Evolutionary conservation across 2,888 invertebrate species (phyloP).

Genomic region (Onthophagus sagittarius): DNA sequence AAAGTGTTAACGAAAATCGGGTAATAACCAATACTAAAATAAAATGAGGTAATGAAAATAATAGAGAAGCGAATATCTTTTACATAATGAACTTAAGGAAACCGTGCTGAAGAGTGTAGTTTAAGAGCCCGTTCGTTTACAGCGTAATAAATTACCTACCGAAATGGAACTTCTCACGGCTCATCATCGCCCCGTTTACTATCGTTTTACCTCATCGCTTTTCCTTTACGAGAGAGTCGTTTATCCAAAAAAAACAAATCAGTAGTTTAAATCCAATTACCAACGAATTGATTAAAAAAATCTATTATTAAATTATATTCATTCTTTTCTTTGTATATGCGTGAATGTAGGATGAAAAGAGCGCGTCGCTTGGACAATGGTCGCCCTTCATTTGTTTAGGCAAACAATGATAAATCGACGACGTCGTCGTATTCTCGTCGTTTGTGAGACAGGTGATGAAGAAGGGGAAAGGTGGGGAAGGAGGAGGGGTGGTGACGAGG

Average conservation of each 20-base stretch:
- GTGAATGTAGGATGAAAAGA: constrained; percentile 14
- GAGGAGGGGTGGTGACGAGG: not conserved
- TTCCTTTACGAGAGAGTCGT: too few species aligned
- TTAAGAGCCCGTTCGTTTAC: not conserved
- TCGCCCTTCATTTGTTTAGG: constrained; percentile 41
- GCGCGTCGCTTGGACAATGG: constrained; percentile 37
- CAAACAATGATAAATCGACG: constrained; percentile 45
- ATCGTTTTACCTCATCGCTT: not conserved
- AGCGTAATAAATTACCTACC: not conserved
- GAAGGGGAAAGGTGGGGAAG: not conserved
- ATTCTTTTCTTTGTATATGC: not conserved
- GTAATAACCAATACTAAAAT: too few species aligned
- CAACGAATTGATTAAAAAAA: not conserved
- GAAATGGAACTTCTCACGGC: not conserved
- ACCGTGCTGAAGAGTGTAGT: not conserved
- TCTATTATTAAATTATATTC: too few species aligned
- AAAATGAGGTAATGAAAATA: too few species aligned
- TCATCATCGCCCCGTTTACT: not conserved
- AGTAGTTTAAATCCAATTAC: not conserved
- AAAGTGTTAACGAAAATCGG: too few species aligned
- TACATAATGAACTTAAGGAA: too few species aligned
- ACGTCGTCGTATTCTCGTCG: constrained; percentile 26
- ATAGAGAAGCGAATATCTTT: too few species aligned
- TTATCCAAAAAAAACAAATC: not conserved
- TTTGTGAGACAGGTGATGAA: not conserved